Base-by-base conservation (phyloP, 2,888 invertebrate genomes). In the Leptinotarsa peninsularis region DNA sequence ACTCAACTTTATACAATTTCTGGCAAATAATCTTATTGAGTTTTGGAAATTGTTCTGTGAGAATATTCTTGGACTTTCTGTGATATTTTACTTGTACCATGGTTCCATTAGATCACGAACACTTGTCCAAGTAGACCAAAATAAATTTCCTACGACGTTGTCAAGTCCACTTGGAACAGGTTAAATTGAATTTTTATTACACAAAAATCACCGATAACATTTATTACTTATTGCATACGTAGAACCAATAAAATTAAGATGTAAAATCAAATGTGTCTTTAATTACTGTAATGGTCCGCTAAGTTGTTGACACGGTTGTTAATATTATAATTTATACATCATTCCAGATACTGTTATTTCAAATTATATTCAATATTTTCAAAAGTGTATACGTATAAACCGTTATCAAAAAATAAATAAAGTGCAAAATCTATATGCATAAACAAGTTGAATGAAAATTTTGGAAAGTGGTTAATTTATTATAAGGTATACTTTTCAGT, bases 161-260 rank as follows among this genome's bases (percentile, higher is more conserved):
- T 58, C 52, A 23, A 58, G 58, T 23, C 21, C 3, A 58, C 23
- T 58, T 2, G 13, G 14, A 21, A 58, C 58, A 23, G 23, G 23
- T 27, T 21, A 15, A 27, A 58, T 23, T 58, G 58, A 23, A 58
- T 23, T 21, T 23, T 15, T 23, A 58, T 58, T 58, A 27, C 21
- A 58, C 3, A 58, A 58, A 58, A 58, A 58, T 3, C 23, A 15
- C 3, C 21, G 23, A 58, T 27, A 58, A 58, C 56, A 14, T 58
- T 58, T 58, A 58, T 58, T 21, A 58, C 23, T 23, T 27, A 3
- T 58, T 58, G 58, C 58, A 58, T 58, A 58, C 15, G 58, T 23
- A 58, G 23, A 15, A 58, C 23, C 58, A 58, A 27, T 58, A 58
- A 58, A 58, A 58, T 21, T 27, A 23, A 23, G 14, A 58, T 58